A percentile compares a stretch with the other conserved stretches of the same genome.
Evolutionary conservation across 2,888 invertebrate species (phyloP).

Genomic region (Acleris laterana): DNA sequence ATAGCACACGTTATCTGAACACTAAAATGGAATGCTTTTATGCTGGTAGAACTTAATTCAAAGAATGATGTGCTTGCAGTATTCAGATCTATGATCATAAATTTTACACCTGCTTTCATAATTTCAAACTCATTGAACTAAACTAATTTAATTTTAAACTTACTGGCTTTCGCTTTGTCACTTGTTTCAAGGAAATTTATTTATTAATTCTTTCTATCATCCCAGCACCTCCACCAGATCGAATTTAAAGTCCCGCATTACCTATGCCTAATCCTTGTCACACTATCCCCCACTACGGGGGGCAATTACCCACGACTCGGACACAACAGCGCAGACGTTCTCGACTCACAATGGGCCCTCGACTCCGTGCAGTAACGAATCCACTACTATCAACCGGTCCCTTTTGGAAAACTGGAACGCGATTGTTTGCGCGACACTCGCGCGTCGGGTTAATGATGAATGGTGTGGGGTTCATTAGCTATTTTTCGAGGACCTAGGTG

Average conservation of each 20-base stretch:
- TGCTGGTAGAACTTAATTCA: too few relatives aligned
- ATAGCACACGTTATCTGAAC: too few relatives aligned
- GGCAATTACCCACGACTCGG: constrained; percentile 83
- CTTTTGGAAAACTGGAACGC: constrained; percentile 75
- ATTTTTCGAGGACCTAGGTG: constrained; percentile 49
- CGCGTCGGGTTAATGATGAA: constrained; percentile 73
- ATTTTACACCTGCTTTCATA: too few relatives aligned
- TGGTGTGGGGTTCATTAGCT: constrained; percentile 72
- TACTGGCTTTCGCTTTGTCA: too few relatives aligned
- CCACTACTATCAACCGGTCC: constrained; percentile 77
- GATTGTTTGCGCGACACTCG: constrained; percentile 77
- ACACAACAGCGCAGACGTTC: constrained; percentile 80
- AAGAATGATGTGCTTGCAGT: too few relatives aligned
- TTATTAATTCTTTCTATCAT: not conserved
- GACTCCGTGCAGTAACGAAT: constrained; percentile 80
- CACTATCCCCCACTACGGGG: constrained; percentile 54
- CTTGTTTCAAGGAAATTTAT: too few relatives aligned
- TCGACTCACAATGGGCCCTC: constrained; percentile 80
- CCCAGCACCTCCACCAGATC: constrained; percentile 39
- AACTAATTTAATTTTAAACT: too few relatives aligned
- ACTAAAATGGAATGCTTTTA: too few relatives aligned
- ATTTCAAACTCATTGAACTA: too few relatives aligned
- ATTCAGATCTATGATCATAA: too few relatives aligned
- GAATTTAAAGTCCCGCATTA: constrained; percentile 49
- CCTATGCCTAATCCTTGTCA: constrained; percentile 51